These are phyloP conservation scores for Ranitomeya imitator DNA, from an alignment of 2,113 vertebrate genomes.

Conservation along the genomic window DNA sequence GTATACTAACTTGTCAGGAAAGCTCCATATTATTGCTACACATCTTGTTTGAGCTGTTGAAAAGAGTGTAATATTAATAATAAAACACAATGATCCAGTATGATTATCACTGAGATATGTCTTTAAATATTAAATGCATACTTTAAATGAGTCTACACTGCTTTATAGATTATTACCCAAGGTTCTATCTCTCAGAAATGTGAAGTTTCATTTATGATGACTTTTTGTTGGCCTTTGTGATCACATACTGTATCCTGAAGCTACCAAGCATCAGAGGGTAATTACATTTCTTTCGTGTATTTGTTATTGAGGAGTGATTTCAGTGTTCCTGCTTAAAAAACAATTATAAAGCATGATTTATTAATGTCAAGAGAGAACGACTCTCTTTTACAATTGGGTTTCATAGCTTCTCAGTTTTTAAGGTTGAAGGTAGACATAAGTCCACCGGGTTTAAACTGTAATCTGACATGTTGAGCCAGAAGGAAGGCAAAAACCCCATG, in stretches of 20 bases:
- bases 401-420: no score
- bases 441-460: no score
- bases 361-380: slow-evolving; percentile 24
- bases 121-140: slow-evolving; percentile 28
- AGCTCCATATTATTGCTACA: neutral
- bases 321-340: slow-evolving; percentile 14
- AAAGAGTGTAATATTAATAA: slow-evolving; percentile 9
- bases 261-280: neutral
- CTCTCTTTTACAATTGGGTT: neutral
- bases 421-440: no score
- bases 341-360: slow-evolving; percentile 37
- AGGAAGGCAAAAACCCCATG: no score
- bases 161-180: slow-evolving; percentile 29
- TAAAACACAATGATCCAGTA: neutral
- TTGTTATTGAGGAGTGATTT: slow-evolving; percentile 35
- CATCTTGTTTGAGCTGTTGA: neutral
- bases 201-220: slow-evolving; percentile 6
- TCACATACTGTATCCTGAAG: slow-evolving; percentile 19
- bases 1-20: neutral
- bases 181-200: slow-evolving; percentile 10
- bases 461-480: no score
- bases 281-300: slow-evolving; percentile 35
- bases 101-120: neutral
- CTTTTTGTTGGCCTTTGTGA: slow-evolving; percentile 3
- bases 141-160: slow-evolving; percentile 14